Percentiles rank a stretch among this genome's conserved stretches.
Conservation (phyloP, 2,113 vertebrate genomes). For the Clarias batrachus region DNA sequence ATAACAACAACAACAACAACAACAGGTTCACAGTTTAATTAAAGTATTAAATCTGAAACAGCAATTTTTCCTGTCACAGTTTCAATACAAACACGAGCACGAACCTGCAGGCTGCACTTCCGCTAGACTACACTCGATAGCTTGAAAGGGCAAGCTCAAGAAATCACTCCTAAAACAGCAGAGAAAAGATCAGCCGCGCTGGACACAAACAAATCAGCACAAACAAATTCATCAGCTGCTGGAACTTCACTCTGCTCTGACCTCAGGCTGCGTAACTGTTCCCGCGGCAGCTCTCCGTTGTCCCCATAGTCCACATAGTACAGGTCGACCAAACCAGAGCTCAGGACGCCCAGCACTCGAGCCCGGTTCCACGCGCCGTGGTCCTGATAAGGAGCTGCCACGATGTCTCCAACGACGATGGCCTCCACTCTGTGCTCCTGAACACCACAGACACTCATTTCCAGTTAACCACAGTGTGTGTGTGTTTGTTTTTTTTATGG, state of each 20-base stretch:
- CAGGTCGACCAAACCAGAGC: conserved; percentile 77
- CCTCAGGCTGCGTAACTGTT: conserved; percentile 79
- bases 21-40: not conserved
- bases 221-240: not conserved
- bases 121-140: conserved; percentile 87
- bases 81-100: not conserved
- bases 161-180: conserved; percentile 83
- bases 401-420: conserved; percentile 79
- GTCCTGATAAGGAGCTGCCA: conserved; percentile 77
- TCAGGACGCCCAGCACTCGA: conserved; percentile 72
- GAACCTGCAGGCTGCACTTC: conserved; percentile 78
- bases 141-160: conserved; percentile 91
- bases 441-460: not conserved
- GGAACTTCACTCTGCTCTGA: conserved; percentile 52
- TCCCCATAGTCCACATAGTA: conserved; percentile 91
- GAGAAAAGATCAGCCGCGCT: conserved; percentile 16
- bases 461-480: not conserved
- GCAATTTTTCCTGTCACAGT: not conserved
- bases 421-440: conserved; percentile 72
- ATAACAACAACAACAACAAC: not conserved
- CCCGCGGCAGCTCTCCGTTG: conserved; percentile 72
- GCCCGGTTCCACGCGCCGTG: conserved; percentile 83
- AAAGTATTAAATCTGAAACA: not conserved
- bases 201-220: not conserved
- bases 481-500: too few species aligned